Conservation (phyloP, 2,888 invertebrate genomes). For the Aromia moschata region DNA sequence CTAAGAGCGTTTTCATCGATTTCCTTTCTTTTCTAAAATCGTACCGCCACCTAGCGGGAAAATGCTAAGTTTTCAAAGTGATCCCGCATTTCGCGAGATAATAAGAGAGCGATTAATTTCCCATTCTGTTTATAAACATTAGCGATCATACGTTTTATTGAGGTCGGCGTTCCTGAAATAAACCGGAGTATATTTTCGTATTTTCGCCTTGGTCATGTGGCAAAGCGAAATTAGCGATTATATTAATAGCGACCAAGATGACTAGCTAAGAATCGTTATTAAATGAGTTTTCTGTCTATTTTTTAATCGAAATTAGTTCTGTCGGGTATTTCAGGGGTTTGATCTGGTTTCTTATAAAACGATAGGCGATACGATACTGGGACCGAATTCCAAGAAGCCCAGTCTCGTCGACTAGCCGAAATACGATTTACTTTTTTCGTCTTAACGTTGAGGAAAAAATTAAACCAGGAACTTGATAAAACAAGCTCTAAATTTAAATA, state of each 20-base stretch:
- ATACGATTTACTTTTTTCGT: too few relatives aligned
- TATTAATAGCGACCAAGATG: constrained; percentile 11
- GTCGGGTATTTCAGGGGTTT: neutral
- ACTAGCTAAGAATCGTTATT: neutral
- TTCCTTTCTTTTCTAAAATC: too few relatives aligned
- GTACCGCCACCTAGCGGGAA: too few relatives aligned
- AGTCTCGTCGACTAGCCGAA: too few relatives aligned
- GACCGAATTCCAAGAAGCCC: neutral
- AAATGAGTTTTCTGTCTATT: neutral
- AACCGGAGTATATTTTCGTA: constrained; percentile 22
- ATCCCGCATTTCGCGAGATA: too few relatives aligned
- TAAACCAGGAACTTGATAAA: too few relatives aligned
- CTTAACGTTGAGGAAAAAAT: too few relatives aligned
- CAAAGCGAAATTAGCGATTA: constrained; percentile 14
- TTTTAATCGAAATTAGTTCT: neutral
- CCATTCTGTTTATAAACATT: constrained; percentile 26
- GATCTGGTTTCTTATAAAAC: neutral
- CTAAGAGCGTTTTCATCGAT: too few relatives aligned
- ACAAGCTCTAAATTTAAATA: too few relatives aligned
- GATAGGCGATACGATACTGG: neutral
- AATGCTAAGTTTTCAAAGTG: too few relatives aligned
- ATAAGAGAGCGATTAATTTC: too few relatives aligned
- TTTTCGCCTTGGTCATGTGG: constrained; percentile 26
- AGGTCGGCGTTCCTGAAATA: constrained; percentile 26
- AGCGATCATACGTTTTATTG: constrained; percentile 24